Evolutionary conservation across 2,888 invertebrate genomes (phyloP), one percentile per base, ranked within the genome.

Genomic region (Tuberolachnus salignus): DNA sequence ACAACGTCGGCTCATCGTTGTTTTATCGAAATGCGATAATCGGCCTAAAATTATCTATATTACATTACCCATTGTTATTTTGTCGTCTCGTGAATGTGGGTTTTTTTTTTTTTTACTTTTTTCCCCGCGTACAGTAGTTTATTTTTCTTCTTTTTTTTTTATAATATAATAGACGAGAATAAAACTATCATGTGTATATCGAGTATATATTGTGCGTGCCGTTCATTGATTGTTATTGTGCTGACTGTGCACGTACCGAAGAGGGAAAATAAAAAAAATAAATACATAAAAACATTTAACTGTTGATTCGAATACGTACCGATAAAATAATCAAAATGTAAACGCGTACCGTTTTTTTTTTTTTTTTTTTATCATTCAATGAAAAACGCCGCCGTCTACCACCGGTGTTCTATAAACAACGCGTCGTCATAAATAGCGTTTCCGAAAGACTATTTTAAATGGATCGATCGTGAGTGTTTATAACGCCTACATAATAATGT

Each of bases 291-390:
- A 44, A 42, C 61, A 34, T 61, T 61, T 26, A 19, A 59, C 46
- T 71, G 71, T 71, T 59, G 61, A 72, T 72, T 61, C 34, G 4
- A 26, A 34, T 4, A 21, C 11, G 16, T 19, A 19, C 34, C 13
- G 13, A 63, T 16, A 14, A 10, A 53, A 53, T 55, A 16, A 69
- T 70, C 21, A 26, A 59, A 10, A 59, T 59, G 59, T 59, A 14
- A 71, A 72, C 59, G 59, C 19, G 59, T 49, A 72, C 49, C 46
- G 71, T 59, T 59, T 71, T 72, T 71, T 42, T 72, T 49, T 49
- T 59, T 59, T 72, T 71, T 42, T 72, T 49, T 49, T 59, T 59
- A 59, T 72, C 57, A 44, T n/a, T 44, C 6, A n/a, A 26, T 16
- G n/a, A n/a, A n/a, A n/a, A n/a, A n/a, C n/a, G n/a, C n/a, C n/a